phyloP scores from a whole-genome alignment of 2,113 vertebrate genomes.

The Corythornis madagascariensis region DNA sequence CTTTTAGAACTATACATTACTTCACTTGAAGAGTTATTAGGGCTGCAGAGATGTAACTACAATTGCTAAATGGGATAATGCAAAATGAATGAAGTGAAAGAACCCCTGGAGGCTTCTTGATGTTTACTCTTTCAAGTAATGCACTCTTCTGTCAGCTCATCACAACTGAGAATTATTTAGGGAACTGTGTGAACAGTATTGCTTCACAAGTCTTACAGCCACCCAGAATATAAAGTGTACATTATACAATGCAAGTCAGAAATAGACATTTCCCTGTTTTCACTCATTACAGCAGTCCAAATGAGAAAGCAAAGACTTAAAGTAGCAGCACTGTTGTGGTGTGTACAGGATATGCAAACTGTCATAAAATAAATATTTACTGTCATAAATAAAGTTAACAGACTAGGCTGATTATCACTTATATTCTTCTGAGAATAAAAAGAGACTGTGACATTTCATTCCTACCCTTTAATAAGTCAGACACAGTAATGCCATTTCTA shows the following conservation, averaged over 20 bases:
- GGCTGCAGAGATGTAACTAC: constrained; percentile 33
- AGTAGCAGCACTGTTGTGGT: not conserved
- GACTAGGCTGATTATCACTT: not conserved
- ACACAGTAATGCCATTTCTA: not conserved
- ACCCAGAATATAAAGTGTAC: not conserved
- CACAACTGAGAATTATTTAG: constrained; percentile 47
- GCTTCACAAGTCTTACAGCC: constrained; percentile 4
- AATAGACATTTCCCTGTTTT: constrained; percentile 10
- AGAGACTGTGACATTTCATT: not conserved
- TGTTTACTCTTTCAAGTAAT: constrained; percentile 55
- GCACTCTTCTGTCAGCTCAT: constrained; percentile 46
- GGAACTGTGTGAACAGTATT: constrained; percentile 19
- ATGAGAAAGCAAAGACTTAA: not conserved
- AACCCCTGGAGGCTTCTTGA: constrained; percentile 18
- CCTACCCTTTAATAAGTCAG: not conserved
- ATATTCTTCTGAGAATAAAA: not conserved
- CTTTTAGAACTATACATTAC: constrained; percentile 38
- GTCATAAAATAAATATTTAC: not conserved
- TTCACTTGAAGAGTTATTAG: constrained; percentile 49
- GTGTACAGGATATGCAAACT: not conserved
- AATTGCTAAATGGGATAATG: constrained; percentile 29
- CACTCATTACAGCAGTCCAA: not conserved
- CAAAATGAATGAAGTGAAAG: constrained; percentile 40
- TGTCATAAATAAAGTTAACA: not conserved
- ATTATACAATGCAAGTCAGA: not conserved